phyloP scores from a whole-genome alignment of 1,140 invertebrate species.

The Sesamia nonagrioides region DNA sequence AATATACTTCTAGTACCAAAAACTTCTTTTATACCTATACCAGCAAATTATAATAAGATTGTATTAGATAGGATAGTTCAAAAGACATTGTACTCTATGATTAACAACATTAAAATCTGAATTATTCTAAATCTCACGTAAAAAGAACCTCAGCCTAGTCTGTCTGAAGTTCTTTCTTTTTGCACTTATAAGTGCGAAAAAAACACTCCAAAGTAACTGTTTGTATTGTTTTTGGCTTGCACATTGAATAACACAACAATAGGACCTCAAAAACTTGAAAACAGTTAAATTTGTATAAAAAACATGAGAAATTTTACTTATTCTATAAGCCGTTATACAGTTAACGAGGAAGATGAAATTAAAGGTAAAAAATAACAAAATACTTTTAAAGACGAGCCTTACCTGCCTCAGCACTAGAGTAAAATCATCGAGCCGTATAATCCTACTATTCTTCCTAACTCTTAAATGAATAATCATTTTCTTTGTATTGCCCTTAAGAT shows the following conservation, averaged over 20 bases:
- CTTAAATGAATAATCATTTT: conserved; percentile 53
- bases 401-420: conserved; percentile 9
- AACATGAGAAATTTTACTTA: background rate
- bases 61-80: too few species aligned
- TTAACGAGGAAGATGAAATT: background rate
- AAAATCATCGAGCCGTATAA: conserved; percentile 15
- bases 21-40: too few species aligned
- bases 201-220: too few species aligned
- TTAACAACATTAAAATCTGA: too few species aligned
- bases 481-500: conserved; percentile 17
- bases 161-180: too few species aligned
- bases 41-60: too few species aligned
- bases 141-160: too few species aligned
- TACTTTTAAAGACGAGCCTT: background rate
- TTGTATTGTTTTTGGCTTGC: too few species aligned
- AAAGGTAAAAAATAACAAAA: background rate
- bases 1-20: too few species aligned
- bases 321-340: background rate
- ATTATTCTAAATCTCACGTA: too few species aligned
- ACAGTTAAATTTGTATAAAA: background rate
- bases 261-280: background rate
- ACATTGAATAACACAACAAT: background rate
- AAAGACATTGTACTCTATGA: too few species aligned
- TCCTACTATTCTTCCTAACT: conserved; percentile 16
- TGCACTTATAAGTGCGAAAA: too few species aligned